Evolutionary conservation across 2,113 vertebrate genomes (phyloP).

Genomic region (Triplophysa dalaica): DNA sequence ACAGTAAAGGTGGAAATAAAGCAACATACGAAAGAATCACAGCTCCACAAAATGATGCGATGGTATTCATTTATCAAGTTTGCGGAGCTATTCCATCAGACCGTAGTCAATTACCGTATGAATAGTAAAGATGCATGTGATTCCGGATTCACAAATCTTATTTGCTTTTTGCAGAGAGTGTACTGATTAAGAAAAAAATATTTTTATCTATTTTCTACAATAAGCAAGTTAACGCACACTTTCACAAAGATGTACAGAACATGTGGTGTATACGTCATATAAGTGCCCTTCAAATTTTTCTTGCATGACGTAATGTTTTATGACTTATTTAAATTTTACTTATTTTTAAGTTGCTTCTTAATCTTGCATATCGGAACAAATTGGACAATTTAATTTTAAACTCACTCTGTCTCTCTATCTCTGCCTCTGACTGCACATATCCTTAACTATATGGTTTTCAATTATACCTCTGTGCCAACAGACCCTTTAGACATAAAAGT

Average conservation of each 20-base stretch:
- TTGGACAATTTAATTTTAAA: slow-evolving; percentile 23
- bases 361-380: slow-evolving; percentile 39
- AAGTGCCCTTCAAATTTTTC: slow-evolving; percentile 1
- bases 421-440: slow-evolving; percentile 48
- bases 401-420: slow-evolving; percentile 47
- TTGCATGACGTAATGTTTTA: slow-evolving; percentile 13
- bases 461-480: slow-evolving; percentile 64
- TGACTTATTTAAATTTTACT: slow-evolving; percentile 29
- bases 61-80: slow-evolving; percentile 56
- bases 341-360: slow-evolving; percentile 15
- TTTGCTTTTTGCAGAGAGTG: background rate
- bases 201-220: background rate
- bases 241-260: background rate
- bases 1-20: slow-evolving; percentile 55
- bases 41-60: slow-evolving; percentile 50
- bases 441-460: slow-evolving; percentile 61
- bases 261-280: background rate
- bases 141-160: background rate
- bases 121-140: slow-evolving; percentile 41
- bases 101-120: slow-evolving; percentile 50
- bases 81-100: slow-evolving; percentile 46
- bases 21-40: slow-evolving; percentile 50
- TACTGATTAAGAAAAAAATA: background rate
- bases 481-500: slow-evolving; percentile 67
- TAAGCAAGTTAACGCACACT: background rate